Evolutionary conservation across 2,888 invertebrate genomes (phyloP).

Genomic region (Agrenia bidenticulata): DNA sequence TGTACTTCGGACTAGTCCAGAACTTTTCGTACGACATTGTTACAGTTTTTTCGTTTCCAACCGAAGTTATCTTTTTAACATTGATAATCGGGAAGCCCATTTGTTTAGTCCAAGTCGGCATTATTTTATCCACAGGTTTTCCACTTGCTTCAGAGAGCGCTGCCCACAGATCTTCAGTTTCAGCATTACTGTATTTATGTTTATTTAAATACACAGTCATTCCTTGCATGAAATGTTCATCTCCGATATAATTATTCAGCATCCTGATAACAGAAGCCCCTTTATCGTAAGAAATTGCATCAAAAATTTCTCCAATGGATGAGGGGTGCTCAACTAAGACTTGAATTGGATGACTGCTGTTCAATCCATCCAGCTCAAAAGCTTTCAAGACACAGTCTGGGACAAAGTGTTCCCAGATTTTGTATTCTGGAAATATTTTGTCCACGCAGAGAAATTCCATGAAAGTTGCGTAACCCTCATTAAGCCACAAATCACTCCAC

Average conservation of each 20-base stretch:
- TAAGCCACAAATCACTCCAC: slow-evolving; percentile 59
- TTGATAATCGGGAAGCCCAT: slow-evolving; percentile 61
- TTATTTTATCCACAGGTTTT: slow-evolving; percentile 58
- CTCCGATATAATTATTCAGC: slow-evolving; percentile 54
- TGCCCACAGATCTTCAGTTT: slow-evolving; percentile 58
- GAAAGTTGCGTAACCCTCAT: slow-evolving; percentile 63
- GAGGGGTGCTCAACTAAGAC: slow-evolving; percentile 53
- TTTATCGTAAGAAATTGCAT: slow-evolving; percentile 55
- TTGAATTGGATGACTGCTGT: slow-evolving; percentile 57
- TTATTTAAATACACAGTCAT: slow-evolving; percentile 57
- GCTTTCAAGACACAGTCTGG: slow-evolving; percentile 58
- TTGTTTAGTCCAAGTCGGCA: slow-evolving; percentile 61
- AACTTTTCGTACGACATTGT: slow-evolving; percentile 79
- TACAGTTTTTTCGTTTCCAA: slow-evolving; percentile 63
- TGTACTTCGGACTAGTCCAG: slow-evolving; percentile 74
- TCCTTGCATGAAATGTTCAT: slow-evolving; percentile 56
- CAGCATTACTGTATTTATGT: slow-evolving; percentile 57
- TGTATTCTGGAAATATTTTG: slow-evolving; percentile 61
- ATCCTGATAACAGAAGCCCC: slow-evolving; percentile 58
- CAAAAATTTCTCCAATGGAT: slow-evolving; percentile 55
- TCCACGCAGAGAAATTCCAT: slow-evolving; percentile 63
- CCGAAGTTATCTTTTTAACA: slow-evolving; percentile 39
- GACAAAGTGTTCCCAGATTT: slow-evolving; percentile 63
- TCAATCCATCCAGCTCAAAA: slow-evolving; percentile 59
- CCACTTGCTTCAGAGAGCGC: slow-evolving; percentile 57